These are phyloP conservation scores for Cirrhinus molitorella DNA, from an alignment of 2,797 vertebrate genomes.

Conservation along the genomic window DNA sequence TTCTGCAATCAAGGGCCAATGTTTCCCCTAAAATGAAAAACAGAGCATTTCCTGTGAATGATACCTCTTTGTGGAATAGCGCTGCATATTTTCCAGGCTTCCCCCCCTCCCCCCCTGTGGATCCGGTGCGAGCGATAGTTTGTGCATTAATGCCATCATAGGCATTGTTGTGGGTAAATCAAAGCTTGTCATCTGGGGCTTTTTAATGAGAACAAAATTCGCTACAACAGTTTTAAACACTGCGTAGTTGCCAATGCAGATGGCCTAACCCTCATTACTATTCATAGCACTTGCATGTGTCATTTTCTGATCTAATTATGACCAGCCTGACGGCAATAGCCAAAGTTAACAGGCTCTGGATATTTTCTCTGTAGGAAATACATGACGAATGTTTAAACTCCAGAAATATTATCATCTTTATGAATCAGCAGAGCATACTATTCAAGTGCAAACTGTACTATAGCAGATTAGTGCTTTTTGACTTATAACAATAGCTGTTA, in stretches of 20 bases:
- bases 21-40: constrained; percentile 38
- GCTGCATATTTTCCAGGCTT: constrained; percentile 5
- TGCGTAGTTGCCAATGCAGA: constrained; percentile 41
- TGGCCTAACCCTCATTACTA: constrained; percentile 47
- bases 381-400: constrained; percentile 35
- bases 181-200: constrained; percentile 40
- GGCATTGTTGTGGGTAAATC: constrained; percentile 31
- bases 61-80: constrained; percentile 39
- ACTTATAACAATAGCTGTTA: background rate
- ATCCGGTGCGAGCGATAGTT: background rate
- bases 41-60: constrained; percentile 15
- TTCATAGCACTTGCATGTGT: constrained; percentile 48
- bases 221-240: constrained; percentile 39
- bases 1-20: constrained; percentile 40
- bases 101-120: background rate
- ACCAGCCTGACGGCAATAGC: constrained; percentile 41
- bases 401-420: background rate
- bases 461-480: background rate
- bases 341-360: constrained; percentile 25
- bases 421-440: background rate
- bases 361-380: constrained; percentile 9
- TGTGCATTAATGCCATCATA: constrained; percentile 16
- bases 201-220: constrained; percentile 37
- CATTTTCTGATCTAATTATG: constrained; percentile 52
- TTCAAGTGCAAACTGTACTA: background rate